phyloP scores from a whole-genome alignment of 2,797 vertebrate species.

The Parotocinclus haroldoi region DNA sequence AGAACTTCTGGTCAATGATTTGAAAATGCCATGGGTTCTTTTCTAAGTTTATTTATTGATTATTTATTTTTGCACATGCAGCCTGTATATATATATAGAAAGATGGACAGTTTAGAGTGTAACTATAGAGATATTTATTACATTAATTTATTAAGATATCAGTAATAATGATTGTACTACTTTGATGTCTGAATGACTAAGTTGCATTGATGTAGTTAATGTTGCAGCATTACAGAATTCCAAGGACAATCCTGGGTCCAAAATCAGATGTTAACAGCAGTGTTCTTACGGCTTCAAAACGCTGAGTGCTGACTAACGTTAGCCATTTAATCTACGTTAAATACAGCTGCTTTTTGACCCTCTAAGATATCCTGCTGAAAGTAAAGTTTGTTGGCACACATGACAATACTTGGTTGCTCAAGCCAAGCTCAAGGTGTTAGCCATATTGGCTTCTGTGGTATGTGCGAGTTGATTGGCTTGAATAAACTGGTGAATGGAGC shows the following conservation, averaged over 20 bases:
- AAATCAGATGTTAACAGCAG: too few relatives aligned
- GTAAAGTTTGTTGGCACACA: conserved; percentile 10
- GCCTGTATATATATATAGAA: conserved; percentile 17
- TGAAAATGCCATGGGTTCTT: neutral
- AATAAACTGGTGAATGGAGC: conserved; percentile 14
- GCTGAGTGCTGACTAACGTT: too few relatives aligned
- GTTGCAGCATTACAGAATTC: neutral
- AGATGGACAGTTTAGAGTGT: neutral
- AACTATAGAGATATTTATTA: conserved; percentile 38
- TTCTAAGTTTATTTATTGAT: conserved; percentile 67
- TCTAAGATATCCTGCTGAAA: conserved; percentile 13
- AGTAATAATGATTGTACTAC: conserved; percentile 13
- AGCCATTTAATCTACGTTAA: too few relatives aligned
- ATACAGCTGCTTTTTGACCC: conserved; percentile 7
- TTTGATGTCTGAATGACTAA: neutral
- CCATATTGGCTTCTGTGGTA: conserved; percentile 44
- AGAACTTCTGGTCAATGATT: conserved; percentile 6
- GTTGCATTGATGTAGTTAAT: too few relatives aligned
- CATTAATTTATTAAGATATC: conserved; percentile 39
- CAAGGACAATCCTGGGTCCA: neutral
- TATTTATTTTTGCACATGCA: conserved; percentile 60
- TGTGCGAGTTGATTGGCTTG: neutral
- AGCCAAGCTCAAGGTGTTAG: conserved; percentile 20
- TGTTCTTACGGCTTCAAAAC: too few relatives aligned
- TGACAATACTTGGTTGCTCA: conserved; percentile 17